Base-by-base conservation (phyloP, 2,888 invertebrate genomes). In the Subacronicta megacephala region DNA sequence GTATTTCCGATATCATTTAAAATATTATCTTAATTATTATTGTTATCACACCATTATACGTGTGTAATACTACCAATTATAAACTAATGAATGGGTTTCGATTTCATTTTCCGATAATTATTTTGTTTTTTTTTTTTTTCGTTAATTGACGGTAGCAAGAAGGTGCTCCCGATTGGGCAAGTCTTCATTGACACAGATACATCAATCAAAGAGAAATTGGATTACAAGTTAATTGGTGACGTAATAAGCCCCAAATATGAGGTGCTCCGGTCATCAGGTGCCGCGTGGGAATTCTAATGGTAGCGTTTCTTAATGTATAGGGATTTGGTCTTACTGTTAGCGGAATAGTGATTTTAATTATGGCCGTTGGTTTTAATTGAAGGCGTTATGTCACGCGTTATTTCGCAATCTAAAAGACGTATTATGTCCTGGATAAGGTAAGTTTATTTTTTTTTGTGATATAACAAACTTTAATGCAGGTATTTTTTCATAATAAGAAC, bases 121-220 rank as follows among this genome's bases (percentile, higher is more conserved):
- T 3, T 46, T 60, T 37, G 16, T 51, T 55, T 52, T 54, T 26
- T 51, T 55, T 52, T 54, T 26, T 31, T 47, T 41, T 15, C 40
- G 41, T 45, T 60, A 47, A 37, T 36, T 54, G 38, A 10, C 37
- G 42, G 45, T 54, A 52, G 35, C 29, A 12, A 23, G 35, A 36
- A 18, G 37, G 9, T 6, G 29, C 40, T 63, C 52, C 54, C 26
- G 26, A 44, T 67, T 55, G 33, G 16, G 51, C 38, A 45, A 68
- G 33, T 33, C 41, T 52, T 49, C 41, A 56, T 50, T 69, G 47
- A 53, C 66, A 54, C 37, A 67, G 45, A 56, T 54, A 55, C 54
- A 66, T 62, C 54, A 62, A 69, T 75, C 60, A 58, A 60, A 74
- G 75, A 71, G 70, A 81, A 78, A 79, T 79, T 72, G 53, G 63